These are phyloP conservation scores for Australoheros facetus DNA, from an alignment of 2,797 vertebrate genomes.

Conservation along the genomic window DNA sequence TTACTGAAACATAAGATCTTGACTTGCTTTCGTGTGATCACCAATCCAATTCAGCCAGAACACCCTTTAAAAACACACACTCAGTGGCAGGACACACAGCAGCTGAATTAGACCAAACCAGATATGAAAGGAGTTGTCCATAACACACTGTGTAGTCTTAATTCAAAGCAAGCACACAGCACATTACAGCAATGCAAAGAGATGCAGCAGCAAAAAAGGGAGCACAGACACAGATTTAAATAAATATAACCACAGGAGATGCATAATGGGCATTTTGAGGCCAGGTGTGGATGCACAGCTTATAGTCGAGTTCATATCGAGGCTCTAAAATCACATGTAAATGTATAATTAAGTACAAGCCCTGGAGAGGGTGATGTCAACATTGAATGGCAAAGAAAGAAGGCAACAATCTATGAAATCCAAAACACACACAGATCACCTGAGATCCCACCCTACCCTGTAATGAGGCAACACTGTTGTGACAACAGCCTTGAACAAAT, in stretches of 20 bases:
- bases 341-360: slow-evolving; percentile 7
- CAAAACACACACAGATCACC: not conserved
- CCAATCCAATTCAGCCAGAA: slow-evolving; percentile 7
- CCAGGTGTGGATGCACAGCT: slow-evolving; percentile 33
- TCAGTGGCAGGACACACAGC: not conserved
- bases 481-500: slow-evolving; percentile 1
- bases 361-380: not conserved
- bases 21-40: slow-evolving; percentile 17
- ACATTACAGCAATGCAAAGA: slow-evolving; percentile 4
- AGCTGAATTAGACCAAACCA: slow-evolving; percentile 3
- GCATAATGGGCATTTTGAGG: slow-evolving; percentile 54
- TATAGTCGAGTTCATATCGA: slow-evolving; percentile 20
- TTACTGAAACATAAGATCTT: not conserved
- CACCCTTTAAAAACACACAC: not conserved
- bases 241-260: slow-evolving; percentile 44
- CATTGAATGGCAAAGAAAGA: not conserved
- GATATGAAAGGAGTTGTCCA: slow-evolving; percentile 9
- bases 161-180: slow-evolving; percentile 13
- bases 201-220: slow-evolving; percentile 24
- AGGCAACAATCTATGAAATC: not conserved
- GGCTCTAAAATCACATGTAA: slow-evolving; percentile 8
- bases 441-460: not conserved
- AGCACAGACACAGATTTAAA: slow-evolving; percentile 41
- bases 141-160: not conserved
- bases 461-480: not conserved